Conservation (phyloP, 2,113 vertebrate genomes). For the Theropithecus gelada region DNA sequence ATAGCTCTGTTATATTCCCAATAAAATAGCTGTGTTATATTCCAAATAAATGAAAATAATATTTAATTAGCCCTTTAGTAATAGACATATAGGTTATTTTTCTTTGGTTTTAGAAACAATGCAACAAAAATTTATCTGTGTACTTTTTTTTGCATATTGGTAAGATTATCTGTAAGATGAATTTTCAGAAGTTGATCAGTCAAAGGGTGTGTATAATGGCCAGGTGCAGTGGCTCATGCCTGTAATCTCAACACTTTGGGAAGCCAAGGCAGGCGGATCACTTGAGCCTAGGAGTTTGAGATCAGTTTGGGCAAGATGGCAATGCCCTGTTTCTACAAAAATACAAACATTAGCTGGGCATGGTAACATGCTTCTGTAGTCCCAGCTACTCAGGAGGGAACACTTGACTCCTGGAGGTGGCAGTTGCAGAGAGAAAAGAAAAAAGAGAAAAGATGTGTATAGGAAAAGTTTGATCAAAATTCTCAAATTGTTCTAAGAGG, state of each 20-base stretch:
- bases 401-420: too few relatives aligned
- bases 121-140: not conserved
- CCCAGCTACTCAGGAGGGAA: too few relatives aligned
- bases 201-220: not conserved
- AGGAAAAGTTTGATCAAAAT: conserved; percentile 3
- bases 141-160: not conserved
- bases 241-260: too few relatives aligned
- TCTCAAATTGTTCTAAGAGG: not conserved
- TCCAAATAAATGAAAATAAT: not conserved
- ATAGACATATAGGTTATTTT: not conserved
- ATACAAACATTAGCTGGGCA: too few relatives aligned
- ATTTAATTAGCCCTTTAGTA: not conserved
- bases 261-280: too few relatives aligned
- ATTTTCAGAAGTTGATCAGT: not conserved
- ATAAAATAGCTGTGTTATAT: not conserved
- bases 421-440: too few relatives aligned
- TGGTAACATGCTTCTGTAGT: too few relatives aligned
- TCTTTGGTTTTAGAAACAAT: conserved; percentile 18
- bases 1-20: not conserved
- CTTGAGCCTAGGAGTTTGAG: too few relatives aligned
- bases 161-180: not conserved
- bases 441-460: not conserved
- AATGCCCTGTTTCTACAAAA: too few relatives aligned
- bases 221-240: too few relatives aligned
- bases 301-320: too few relatives aligned